Evolutionary conservation across 2,797 vertebrate species (phyloP).

Genomic region (Lycodopsis pacificus): DNA sequence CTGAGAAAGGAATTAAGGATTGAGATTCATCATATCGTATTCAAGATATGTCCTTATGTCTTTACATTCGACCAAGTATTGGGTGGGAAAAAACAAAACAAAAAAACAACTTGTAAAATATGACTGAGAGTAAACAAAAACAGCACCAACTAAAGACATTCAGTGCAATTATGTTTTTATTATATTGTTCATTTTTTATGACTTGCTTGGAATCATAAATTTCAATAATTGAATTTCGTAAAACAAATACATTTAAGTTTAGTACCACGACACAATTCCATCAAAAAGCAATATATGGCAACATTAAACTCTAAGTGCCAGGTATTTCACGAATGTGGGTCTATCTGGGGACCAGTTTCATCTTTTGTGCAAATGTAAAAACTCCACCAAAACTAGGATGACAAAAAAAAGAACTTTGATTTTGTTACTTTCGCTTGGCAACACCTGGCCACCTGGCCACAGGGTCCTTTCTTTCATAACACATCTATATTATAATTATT

Average conservation of each 20-base stretch:
- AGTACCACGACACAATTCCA: background rate
- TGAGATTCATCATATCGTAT: background rate
- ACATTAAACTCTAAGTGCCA: background rate
- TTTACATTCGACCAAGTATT: background rate
- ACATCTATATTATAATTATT: background rate
- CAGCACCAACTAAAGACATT: background rate
- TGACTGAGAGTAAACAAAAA: background rate
- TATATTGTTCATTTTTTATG: background rate
- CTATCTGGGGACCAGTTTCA: background rate
- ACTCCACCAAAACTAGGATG: background rate
- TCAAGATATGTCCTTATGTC: background rate
- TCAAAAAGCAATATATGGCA: background rate
- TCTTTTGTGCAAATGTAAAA: background rate
- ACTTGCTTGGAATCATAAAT: background rate
- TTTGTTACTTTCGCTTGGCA: background rate
- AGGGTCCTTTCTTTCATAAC: background rate
- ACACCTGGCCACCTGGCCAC: background rate
- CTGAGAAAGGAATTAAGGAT: background rate
- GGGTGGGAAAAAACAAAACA: background rate
- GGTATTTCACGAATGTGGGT: background rate
- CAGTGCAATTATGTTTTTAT: background rate
- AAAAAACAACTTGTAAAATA: background rate
- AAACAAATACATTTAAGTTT: background rate
- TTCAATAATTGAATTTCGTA: background rate
- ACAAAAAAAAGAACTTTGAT: background rate